Evolutionary conservation across 2,797 vertebrate genomes (phyloP), one percentile per base, ranked within the genome.

Genomic region (Emydoidea blandingii): DNA sequence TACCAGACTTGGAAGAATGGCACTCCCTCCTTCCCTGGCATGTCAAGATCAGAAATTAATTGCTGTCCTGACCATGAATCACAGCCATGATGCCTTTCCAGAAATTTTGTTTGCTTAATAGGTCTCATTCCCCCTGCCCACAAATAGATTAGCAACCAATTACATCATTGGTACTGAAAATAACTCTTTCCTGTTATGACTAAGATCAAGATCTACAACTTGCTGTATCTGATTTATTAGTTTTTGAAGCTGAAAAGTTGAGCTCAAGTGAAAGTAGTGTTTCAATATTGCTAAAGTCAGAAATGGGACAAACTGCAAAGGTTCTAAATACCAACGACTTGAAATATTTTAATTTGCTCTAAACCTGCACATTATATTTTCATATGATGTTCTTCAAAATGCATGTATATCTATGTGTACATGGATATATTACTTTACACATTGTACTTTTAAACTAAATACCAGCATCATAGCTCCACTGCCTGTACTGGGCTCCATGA

Each of bases 151-250:
- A 80, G 41, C 83, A 95, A 94, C 7, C 80, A 83, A 57, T 92
- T 93, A 92, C 41, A 76, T 79, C 52, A 89, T 68, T 68, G 81
- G 15, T 57, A 87, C 79, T 52, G 65, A 94, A 97, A 96, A 95
- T 91, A 93, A 25, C 21, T 92, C 83, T 91, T 98, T 96, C 87
- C 89, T 95, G 79, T 93, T 97, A 83, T 85, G 86, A 34, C 96
- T 94, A 88, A 81, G 87, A 91, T 95, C 62, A 79, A 44, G 79
- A 91, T 83, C 41, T 95, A 49, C 14, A 92, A 12, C 50, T 95
- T 82, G 1, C 6, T 81, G 85, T 44, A 18, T 83, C n/a, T 94
- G 29, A 72, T 76, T 81, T 91, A n/a, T 72, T 84, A 92, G 12
- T 88, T 89, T 94, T 84, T 27, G 41, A 85, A n/a, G 54, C 68